Evolutionary conservation across 2,888 invertebrate species (phyloP).

Genomic region (Therioaphis trifolii): DNA sequence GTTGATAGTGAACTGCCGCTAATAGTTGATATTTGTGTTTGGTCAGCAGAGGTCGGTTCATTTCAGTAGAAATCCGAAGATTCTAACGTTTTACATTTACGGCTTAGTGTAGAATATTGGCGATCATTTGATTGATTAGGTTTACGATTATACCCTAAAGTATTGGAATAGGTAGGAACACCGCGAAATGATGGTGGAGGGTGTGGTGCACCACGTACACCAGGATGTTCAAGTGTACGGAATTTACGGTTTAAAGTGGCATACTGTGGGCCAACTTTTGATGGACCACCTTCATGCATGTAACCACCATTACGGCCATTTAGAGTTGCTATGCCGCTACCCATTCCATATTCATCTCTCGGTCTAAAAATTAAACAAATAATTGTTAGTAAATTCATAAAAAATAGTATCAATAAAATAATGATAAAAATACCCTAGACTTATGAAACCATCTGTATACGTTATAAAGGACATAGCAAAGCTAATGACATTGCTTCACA

Average conservation of each 20-base stretch:
- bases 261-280: conserved; percentile 65
- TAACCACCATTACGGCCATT: conserved; percentile 61
- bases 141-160: conserved; percentile 77
- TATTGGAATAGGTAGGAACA: conserved; percentile 68
- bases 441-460: background rate
- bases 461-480: conserved; percentile 40
- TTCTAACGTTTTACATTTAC: conserved; percentile 94
- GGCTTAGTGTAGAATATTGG: conserved; percentile 95
- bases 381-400: conserved; percentile 39
- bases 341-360: conserved; percentile 60
- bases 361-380: conserved; percentile 41
- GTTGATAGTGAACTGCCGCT: conserved; percentile 59
- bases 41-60: conserved; percentile 71
- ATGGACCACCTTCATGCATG: conserved; percentile 50
- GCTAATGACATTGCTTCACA: conserved; percentile 33
- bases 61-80: conserved; percentile 95
- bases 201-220: conserved; percentile 60
- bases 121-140: conserved; percentile 70
- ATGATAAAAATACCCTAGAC: background rate
- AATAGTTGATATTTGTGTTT: conserved; percentile 64
- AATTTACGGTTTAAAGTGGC: conserved; percentile 67
- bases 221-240: conserved; percentile 67
- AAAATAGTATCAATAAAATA: background rate
- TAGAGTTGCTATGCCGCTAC: conserved; percentile 57
- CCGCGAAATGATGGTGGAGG: conserved; percentile 62